Base-by-base conservation (phyloP, 2,797 vertebrate species). In the Dendrocincla fuliginosa region DNA sequence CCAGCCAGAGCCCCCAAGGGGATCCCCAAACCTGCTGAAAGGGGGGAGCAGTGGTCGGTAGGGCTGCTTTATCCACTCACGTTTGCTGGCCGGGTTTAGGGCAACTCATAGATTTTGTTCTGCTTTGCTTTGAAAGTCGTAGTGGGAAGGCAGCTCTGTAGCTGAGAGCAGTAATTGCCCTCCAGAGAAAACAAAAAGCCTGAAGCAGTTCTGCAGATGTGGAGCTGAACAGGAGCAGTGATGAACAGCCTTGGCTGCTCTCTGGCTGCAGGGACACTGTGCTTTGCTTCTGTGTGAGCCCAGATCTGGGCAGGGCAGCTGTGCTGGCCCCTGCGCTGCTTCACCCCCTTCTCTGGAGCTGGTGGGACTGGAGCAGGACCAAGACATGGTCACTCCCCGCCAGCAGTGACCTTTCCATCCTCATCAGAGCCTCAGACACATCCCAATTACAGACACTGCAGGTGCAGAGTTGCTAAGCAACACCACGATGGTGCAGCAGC, bases 401-500 rank as follows among this genome's bases (percentile, higher is more conserved):
- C 19, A 4, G 59, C 46, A 49, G 24, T 17, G 18, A 32, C 47
- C 71, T 30, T 67, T 55, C 32, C 71, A 32, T 42, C 47, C 20
- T 49, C 41, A 1, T 27, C 55, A 35, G 81, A 75, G 44, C 37
- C 82, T 44, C 74, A 13, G 85, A 59, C 53, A 46, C 56, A 76
- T 85, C 77, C 57, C 70, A 25, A 71, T 80, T 49, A 60, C 90
- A 9, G 39, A 46, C 56, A 39, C 30, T 53, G 73, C 82, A 77
- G 84, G 88, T 95, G 74, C 84, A 61, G 71, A 25, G 95, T 97
- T 97, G 96, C 97, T 84, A 92, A 92, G 97, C 95, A 96, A 96
- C 95, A 4, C 22, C 47, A 13, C 28, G 59, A 18, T 67, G 24
- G 70, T 65, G 95, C 92, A 74, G 85, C 82, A 74, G 73, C 76